phyloP scores from a whole-genome alignment of 2,113 vertebrate species.

The Neodon shergylaensis region DNA sequence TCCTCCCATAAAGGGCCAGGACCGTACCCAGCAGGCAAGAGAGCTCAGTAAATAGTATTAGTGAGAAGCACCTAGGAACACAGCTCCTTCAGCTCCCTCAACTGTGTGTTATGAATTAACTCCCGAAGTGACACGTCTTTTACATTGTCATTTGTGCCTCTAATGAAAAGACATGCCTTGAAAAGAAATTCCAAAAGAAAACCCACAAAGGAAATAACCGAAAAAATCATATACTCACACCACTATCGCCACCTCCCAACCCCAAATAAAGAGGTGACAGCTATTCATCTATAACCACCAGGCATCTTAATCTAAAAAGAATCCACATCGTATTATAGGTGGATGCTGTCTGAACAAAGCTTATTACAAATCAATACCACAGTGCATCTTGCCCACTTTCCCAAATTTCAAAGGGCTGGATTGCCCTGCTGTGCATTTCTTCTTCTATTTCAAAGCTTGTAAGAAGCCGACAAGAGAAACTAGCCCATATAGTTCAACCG shows the following conservation, averaged over 20 bases:
- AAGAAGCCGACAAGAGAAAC: constrained; percentile 72
- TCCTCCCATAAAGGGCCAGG: background rate
- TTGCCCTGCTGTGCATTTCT: constrained; percentile 76
- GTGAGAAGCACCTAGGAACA: background rate
- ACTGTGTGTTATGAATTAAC: constrained; percentile 20
- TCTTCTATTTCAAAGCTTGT: constrained; percentile 74
- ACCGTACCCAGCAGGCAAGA: background rate
- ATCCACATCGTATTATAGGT: constrained; percentile 45
- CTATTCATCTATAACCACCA: constrained; percentile 70
- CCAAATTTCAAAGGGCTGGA: constrained; percentile 72
- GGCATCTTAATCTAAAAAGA: constrained; percentile 71
- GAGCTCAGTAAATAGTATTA: background rate
- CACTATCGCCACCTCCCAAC: background rate
- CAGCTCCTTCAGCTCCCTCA: background rate
- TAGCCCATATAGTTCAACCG: constrained; percentile 64
- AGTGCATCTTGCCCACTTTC: constrained; percentile 66
- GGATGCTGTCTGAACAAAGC: constrained; percentile 67
- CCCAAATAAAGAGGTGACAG: constrained; percentile 44
- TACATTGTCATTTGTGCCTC: constrained; percentile 51
- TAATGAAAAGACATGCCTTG: constrained; percentile 72
- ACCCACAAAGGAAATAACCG: constrained; percentile 70
- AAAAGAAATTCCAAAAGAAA: constrained; percentile 58
- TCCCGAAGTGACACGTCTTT: background rate
- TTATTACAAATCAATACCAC: constrained; percentile 63
- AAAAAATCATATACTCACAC: constrained; percentile 63